Evolutionary conservation across 2,888 invertebrate genomes (phyloP).

Genomic region (Syrphus vitripennis): DNA sequence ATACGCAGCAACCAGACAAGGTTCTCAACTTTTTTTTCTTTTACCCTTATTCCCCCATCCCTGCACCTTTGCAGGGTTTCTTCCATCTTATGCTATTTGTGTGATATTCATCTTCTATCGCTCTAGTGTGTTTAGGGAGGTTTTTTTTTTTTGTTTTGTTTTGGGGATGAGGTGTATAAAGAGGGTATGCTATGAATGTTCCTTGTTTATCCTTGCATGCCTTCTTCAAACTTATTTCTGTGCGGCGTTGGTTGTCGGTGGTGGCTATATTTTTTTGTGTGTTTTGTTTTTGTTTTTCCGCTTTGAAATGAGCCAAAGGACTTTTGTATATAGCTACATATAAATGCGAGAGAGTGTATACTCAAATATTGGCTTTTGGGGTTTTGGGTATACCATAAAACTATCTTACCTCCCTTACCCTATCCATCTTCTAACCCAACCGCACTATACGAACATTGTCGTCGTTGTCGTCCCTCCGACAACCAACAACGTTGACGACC

Average conservation of each 20-base stretch:
- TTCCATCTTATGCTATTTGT: constrained; percentile 13
- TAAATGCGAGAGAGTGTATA: constrained; percentile 31
- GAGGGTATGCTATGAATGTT: not conserved
- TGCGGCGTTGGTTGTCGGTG: not conserved
- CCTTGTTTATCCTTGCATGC: constrained; percentile 63
- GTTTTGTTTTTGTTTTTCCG: constrained; percentile 41
- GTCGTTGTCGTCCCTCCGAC: not conserved
- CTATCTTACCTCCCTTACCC: constrained; percentile 28
- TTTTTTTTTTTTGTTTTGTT: not conserved
- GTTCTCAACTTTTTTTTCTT: constrained; percentile 74
- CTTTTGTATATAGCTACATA: constrained; percentile 40
- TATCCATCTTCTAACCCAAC: not conserved
- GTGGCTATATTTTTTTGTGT: constrained; percentile 6
- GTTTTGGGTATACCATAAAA: constrained; percentile 70
- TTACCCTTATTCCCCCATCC: constrained; percentile 70
- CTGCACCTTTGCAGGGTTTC: constrained; percentile 72
- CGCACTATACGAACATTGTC: not conserved
- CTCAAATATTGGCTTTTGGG: constrained; percentile 71
- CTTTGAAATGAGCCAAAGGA: constrained; percentile 58
- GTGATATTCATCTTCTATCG: constrained; percentile 60
- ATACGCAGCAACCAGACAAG: constrained; percentile 54
- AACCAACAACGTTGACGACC: constrained; percentile 43
- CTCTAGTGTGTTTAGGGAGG: constrained; percentile 5
- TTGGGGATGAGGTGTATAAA: not conserved
- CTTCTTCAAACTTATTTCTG: constrained; percentile 53